phyloP scores from a whole-genome alignment of 2,797 vertebrate species.

The Tokudaia tokunoshimensis region DNA sequence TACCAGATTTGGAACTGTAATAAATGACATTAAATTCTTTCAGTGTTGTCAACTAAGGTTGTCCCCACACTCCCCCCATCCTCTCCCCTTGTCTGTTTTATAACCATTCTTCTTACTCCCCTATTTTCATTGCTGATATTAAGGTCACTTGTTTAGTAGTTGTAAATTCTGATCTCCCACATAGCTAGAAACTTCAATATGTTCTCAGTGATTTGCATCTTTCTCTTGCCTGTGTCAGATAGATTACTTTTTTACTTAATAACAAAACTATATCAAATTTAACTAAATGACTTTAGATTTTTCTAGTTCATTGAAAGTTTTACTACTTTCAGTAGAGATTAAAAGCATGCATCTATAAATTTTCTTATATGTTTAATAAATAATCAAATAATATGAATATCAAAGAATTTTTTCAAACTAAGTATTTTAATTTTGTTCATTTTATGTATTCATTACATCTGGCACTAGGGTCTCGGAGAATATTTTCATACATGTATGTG shows the following conservation, averaged over 20 bases:
- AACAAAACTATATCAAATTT: constrained; percentile 25
- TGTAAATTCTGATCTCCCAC: constrained; percentile 20
- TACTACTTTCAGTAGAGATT: constrained; percentile 40
- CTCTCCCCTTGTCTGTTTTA: not conserved
- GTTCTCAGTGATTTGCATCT: not conserved
- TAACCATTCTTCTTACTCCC: not conserved
- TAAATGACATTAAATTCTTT: not conserved
- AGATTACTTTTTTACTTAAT: constrained; percentile 26
- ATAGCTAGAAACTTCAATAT: not conserved
- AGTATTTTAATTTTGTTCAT: not conserved
- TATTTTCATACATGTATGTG: not conserved
- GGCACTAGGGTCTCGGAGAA: not conserved
- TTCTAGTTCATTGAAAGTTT: constrained; percentile 31
- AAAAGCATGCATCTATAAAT: not conserved
- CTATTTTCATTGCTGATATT: not conserved
- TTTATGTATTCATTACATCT: not conserved
- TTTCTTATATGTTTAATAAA: not conserved
- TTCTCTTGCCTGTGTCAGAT: not conserved
- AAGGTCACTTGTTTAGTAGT: not conserved
- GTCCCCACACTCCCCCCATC: not conserved
- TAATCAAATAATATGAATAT: not conserved
- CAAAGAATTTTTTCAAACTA: not conserved
- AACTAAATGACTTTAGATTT: constrained; percentile 4
- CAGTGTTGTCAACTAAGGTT: not conserved
- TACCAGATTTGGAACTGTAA: not conserved